Evolutionary conservation across 2,113 vertebrate genomes (phyloP).

Genomic region (Phaethon lepturus): DNA sequence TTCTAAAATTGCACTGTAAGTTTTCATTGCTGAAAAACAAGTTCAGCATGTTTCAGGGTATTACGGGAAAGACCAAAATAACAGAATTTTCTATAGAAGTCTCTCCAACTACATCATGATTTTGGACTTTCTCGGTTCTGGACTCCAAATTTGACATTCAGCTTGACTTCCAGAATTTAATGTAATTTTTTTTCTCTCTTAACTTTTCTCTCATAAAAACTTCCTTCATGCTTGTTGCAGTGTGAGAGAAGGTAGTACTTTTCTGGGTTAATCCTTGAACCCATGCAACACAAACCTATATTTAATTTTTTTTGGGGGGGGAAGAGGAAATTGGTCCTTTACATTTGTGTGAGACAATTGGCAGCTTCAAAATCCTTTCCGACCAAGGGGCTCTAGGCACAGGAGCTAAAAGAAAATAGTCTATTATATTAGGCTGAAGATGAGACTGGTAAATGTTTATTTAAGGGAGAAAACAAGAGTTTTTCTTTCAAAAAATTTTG

Average conservation of each 20-base stretch:
- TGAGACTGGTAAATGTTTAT: background rate
- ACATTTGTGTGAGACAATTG: background rate
- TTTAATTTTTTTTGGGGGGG: background rate
- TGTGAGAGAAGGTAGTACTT: background rate
- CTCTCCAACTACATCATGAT: background rate
- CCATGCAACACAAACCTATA: accelerated
- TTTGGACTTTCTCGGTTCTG: background rate
- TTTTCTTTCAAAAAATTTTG: background rate
- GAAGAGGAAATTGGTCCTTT: background rate
- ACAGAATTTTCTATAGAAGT: background rate
- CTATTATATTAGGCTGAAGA: background rate
- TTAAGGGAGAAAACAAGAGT: background rate
- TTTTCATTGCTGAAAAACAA: background rate
- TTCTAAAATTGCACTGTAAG: background rate
- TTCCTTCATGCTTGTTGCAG: background rate
- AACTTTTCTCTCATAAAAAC: background rate
- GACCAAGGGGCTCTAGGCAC: background rate
- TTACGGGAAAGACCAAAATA: background rate
- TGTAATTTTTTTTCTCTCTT: background rate
- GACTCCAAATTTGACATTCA: background rate
- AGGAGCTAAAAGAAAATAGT: background rate
- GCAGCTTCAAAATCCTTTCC: background rate
- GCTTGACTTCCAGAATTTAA: background rate
- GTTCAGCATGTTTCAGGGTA: background rate
- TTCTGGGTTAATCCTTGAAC: background rate